Base-by-base conservation (phyloP, 1,140 invertebrate genomes). In the Eriosoma lanigerum region DNA sequence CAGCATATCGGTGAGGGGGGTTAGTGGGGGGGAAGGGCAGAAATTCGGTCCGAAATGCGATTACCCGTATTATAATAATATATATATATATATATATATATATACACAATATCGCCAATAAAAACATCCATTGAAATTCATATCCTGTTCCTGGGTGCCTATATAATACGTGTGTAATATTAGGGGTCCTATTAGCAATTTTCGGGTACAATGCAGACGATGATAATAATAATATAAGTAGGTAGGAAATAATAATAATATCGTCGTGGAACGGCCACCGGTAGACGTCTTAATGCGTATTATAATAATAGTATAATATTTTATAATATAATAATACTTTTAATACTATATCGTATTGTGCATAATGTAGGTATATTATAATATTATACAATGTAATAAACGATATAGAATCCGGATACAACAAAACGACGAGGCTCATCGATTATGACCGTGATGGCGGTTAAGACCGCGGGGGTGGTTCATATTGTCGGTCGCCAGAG, bases 91-190 rank as follows among this genome's bases (percentile, higher is more conserved):
- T n/a, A n/a, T n/a, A n/a, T n/a, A n/a, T n/a, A n/a, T n/a, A n/a
- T n/a, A 12, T 12, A 70, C 24, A 62, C 75, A 48, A 62, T 76
- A 26, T 32, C 52, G 75, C 56, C 75, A 78, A 78, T 78, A 78
- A 62, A 78, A 78, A 78, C 75, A 60, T 76, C 73, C 73, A 46
- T 76, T 60, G 56, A 76, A 76, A 76, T 19, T 38, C 73, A 48
- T 78, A 78, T 78, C 75, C 75, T 78, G 75, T 60, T 73, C 19
- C 32, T 12, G 32, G 29, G 62, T 32, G 64, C 0, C 21, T n/a
- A 13, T 10, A 12, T 62, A 46, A 56, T 58, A 44, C 73, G 29
- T 12, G 44, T 76, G 73, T 46, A 58, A 76, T 76, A 46, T 76
- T 76, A 21, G 52, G 73, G 54, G 54, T 52, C 54, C 75, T 78